Base-by-base conservation (phyloP, 2,888 invertebrate genomes). In the Drosophila neonasuta region DNA sequence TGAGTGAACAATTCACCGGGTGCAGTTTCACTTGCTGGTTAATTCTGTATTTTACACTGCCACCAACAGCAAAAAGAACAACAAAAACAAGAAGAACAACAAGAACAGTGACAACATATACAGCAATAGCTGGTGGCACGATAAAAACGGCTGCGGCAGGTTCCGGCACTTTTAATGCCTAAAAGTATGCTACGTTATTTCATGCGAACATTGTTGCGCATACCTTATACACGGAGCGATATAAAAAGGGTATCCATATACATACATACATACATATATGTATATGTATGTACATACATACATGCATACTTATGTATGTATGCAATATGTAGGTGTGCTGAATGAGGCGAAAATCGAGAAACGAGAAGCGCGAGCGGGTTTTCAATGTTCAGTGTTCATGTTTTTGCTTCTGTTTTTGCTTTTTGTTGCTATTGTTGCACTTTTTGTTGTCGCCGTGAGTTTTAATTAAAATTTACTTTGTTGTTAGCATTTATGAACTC, bases 381-480 rank as follows among this genome's bases (percentile, higher is more conserved):
- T 24, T 24, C 24, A 24, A 1, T 24, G 24, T 24, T 24, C 24
- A 24, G 34, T 11, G 11, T 34, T 34, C 34, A 34, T 34, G 34
- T 34, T 34, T 34, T 34, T 34, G 34, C 3, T 5, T 34, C 11
- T 11, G 34, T 34, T 36, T 36, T 36, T 11, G n/a, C n/a, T 36
- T 36, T n/a, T 36, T 36, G 50, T 36, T 15, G 11, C 34, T 30
- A 41, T 52, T 36, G 57, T 55, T 46, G 42, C 59, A 57, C 68
- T 68, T 73, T 54, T 55, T 68, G 72, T 68, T 75, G 66, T 32
- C 59, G 59, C 51, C 57, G 44, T 61, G 58, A 64, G 75, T 68
- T 75, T 68, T 80, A 71, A 78, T 78, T 75, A 74, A 80, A 77
- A 70, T 78, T 62, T 77, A 77, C 77, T 62, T 80, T 77, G 77